A percentile compares a stretch with the other conserved stretches of the same genome.
phyloP scores from a whole-genome alignment of 2,113 vertebrate species.

The Apteryx mantelli region DNA sequence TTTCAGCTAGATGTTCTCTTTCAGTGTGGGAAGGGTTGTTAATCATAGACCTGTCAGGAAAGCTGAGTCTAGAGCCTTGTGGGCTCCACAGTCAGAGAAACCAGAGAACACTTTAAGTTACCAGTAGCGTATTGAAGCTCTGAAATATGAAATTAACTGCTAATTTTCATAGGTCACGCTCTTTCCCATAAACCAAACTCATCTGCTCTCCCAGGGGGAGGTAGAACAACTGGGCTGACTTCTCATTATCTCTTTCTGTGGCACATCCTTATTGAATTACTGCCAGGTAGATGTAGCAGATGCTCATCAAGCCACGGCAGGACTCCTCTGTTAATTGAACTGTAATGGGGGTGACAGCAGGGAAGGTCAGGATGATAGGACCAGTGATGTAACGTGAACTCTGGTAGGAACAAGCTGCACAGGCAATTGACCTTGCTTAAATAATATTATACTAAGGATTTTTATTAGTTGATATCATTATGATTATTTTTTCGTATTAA shows the following conservation, averaged over 20 bases:
- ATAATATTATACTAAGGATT: neutral
- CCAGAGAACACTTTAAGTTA: neutral
- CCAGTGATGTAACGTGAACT: conserved; percentile 80
- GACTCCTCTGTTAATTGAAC: conserved; percentile 90
- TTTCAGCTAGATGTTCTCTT: neutral
- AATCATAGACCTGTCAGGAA: neutral
- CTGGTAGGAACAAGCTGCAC: conserved; percentile 59
- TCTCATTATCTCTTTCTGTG: conserved; percentile 81
- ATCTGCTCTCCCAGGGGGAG: conserved; percentile 76
- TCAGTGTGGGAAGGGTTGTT: neutral
- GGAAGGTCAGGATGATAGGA: conserved; percentile 84
- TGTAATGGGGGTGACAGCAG: conserved; percentile 89
- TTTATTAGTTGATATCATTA: conserved; percentile 11
- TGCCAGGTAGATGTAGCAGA: conserved; percentile 88
- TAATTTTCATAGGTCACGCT: conserved; percentile 72
- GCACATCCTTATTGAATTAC: conserved; percentile 88
- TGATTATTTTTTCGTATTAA: neutral
- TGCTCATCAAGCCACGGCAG: conserved; percentile 86
- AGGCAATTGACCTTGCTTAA: conserved; percentile 61
- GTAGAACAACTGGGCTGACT: conserved; percentile 76
- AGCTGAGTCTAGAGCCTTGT: neutral
- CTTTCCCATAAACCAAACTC: conserved; percentile 74
- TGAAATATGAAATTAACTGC: conserved; percentile 44
- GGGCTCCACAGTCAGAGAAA: neutral
- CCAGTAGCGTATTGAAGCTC: neutral